These are phyloP conservation scores for Drosophila anceps DNA, from an alignment of 2,888 invertebrate species.

Conservation along the genomic window DNA sequence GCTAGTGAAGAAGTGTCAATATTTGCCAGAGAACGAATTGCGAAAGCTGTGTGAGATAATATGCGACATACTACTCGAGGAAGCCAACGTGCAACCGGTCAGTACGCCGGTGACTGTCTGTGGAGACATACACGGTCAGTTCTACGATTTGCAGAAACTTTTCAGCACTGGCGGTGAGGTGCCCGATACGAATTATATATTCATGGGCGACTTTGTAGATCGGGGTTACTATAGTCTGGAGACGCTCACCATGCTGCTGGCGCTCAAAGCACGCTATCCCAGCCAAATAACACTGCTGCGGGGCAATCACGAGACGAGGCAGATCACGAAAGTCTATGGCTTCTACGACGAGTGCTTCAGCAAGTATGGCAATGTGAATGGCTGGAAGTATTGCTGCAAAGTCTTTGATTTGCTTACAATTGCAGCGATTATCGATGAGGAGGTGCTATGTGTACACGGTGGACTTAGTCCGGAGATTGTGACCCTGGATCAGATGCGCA, in stretches of 20 bases:
- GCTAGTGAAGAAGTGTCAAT: conserved; percentile 97
- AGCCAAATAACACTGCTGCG: conserved; percentile 96
- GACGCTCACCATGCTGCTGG: conserved; percentile 97
- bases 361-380: conserved; percentile 99
- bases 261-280: conserved; percentile 95
- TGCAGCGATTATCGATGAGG: conserved; percentile 98
- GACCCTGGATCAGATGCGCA: conserved; percentile 97
- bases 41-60: conserved; percentile 98
- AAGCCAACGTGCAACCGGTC: conserved; percentile 98
- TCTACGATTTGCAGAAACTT: conserved; percentile 98
- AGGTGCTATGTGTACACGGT: conserved; percentile 98
- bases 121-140: conserved; percentile 99
- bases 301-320: conserved; percentile 99
- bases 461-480: conserved; percentile 98
- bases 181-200: conserved; percentile 98
- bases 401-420: conserved; percentile 99
- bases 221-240: conserved; percentile 99
- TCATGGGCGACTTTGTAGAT: conserved; percentile 99
- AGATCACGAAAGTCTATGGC: conserved; percentile 99
- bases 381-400: conserved; percentile 99
- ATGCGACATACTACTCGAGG: conserved; percentile 95
- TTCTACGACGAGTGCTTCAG: conserved; percentile 99
- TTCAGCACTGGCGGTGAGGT: conserved; percentile 99
- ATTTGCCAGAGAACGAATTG: conserved; percentile 98
- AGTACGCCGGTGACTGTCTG: conserved; percentile 99